Conservation (phyloP, 2,113 vertebrate genomes). For the Melospiza melodia region DNA sequence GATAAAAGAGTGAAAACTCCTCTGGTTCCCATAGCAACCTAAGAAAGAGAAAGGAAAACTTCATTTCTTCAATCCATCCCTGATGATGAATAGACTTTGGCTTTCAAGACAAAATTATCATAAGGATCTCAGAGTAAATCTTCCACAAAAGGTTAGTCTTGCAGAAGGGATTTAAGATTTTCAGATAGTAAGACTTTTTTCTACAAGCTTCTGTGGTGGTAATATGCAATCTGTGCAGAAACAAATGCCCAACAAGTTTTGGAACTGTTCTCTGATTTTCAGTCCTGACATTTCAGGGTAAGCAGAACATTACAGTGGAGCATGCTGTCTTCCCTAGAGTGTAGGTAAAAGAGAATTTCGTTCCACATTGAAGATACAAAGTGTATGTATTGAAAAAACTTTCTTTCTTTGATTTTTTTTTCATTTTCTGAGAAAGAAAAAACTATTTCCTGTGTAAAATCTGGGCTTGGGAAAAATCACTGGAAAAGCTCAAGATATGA, state of each 20-base stretch:
- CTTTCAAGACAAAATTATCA: conserved; percentile 60
- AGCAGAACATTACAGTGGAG: conserved; percentile 6
- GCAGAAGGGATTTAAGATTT: background rate
- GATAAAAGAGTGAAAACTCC: conserved; percentile 57
- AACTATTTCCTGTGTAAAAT: background rate
- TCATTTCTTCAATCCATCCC: conserved; percentile 47
- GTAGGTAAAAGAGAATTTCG: background rate
- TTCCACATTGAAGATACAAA: background rate
- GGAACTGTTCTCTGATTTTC: background rate
- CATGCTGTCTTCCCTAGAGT: background rate
- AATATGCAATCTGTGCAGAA: conserved; percentile 21
- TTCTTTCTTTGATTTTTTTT: background rate
- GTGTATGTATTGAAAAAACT: background rate
- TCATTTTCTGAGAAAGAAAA: background rate
- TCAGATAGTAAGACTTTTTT: conserved; percentile 29
- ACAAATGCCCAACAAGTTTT: background rate
- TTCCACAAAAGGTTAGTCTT: conserved; percentile 1
- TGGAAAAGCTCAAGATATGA: background rate
- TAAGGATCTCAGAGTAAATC: background rate
- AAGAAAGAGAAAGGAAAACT: conserved; percentile 59
- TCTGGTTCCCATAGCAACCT: conserved; percentile 34
- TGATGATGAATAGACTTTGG: conserved; percentile 48
- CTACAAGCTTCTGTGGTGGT: background rate
- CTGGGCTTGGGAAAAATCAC: background rate
- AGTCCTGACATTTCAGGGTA: conserved; percentile 22